Conservation (phyloP, 2,797 vertebrate genomes). For the Echeneis naucrates region DNA sequence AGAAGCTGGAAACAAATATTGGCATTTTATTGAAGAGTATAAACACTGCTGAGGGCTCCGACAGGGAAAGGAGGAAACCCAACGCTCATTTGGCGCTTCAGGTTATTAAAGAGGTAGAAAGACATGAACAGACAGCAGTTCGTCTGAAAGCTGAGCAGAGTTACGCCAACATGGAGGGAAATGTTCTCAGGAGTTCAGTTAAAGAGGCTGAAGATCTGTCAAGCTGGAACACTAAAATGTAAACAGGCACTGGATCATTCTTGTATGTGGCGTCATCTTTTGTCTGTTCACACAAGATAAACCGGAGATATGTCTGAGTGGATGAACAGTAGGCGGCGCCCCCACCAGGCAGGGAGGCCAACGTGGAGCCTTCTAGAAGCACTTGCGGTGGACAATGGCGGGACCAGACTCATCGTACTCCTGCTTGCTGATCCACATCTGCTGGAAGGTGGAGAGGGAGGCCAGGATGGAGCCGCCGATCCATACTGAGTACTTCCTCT, state of each 20-base stretch:
- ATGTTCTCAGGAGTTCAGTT: neutral
- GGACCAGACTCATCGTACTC: constrained; percentile 84
- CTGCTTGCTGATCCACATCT: constrained; percentile 91
- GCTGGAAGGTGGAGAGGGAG: constrained; percentile 96
- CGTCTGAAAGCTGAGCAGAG: constrained; percentile 8
- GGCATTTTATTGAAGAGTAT: constrained; percentile 38
- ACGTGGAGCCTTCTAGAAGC: constrained; percentile 68
- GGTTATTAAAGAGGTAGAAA: neutral
- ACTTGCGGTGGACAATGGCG: constrained; percentile 83
- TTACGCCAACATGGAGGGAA: neutral
- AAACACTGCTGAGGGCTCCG: constrained; percentile 1
- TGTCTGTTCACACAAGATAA: constrained; percentile 29
- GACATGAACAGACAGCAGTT: neutral
- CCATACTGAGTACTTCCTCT: constrained; percentile 97
- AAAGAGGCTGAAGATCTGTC: neutral
- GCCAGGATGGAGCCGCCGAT: constrained; percentile 95
- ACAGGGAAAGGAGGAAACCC: neutral
- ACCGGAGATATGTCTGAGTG: neutral
- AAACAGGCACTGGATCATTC: neutral
- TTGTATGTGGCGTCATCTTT: constrained; percentile 4
- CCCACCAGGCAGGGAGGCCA: neutral
- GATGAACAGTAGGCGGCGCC: neutral
- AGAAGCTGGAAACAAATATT: constrained; percentile 29
- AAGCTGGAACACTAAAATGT: neutral
- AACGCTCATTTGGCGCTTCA: neutral